These are phyloP conservation scores for Ameiurus melas DNA, from an alignment of 2,113 vertebrate species.

Conservation along the genomic window DNA sequence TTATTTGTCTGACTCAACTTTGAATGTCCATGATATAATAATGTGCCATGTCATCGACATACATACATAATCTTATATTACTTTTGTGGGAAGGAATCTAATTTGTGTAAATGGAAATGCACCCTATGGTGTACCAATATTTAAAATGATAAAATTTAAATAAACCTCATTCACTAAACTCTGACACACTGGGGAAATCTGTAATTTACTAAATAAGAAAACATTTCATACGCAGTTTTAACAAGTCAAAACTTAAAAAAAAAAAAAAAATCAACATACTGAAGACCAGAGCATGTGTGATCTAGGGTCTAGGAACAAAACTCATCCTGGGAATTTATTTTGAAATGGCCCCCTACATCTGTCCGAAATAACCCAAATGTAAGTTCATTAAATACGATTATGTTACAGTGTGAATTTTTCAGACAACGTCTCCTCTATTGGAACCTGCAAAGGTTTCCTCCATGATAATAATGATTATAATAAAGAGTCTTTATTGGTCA, in stretches of 20 bases:
- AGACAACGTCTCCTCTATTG: too few species aligned
- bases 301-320: not conserved
- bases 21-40: not conserved
- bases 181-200: not conserved
- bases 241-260: not conserved
- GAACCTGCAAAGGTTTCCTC: not conserved
- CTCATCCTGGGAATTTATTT: not conserved
- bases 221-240: not conserved
- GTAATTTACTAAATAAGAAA: not conserved
- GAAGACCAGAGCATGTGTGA: not conserved
- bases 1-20: not conserved
- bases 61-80: not conserved
- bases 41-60: not conserved
- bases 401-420: not conserved
- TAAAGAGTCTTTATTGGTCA: too few species aligned
- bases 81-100: not conserved
- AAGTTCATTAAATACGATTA: not conserved
- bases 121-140: conserved; percentile 1
- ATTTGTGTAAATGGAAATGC: conserved; percentile 18
- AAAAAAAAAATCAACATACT: not conserved
- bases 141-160: not conserved
- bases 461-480: not conserved
- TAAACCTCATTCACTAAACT: not conserved
- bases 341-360: not conserved
- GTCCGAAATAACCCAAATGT: not conserved